Base-by-base conservation (phyloP, 1,140 invertebrate species). In the Bombus consobrinus region DNA sequence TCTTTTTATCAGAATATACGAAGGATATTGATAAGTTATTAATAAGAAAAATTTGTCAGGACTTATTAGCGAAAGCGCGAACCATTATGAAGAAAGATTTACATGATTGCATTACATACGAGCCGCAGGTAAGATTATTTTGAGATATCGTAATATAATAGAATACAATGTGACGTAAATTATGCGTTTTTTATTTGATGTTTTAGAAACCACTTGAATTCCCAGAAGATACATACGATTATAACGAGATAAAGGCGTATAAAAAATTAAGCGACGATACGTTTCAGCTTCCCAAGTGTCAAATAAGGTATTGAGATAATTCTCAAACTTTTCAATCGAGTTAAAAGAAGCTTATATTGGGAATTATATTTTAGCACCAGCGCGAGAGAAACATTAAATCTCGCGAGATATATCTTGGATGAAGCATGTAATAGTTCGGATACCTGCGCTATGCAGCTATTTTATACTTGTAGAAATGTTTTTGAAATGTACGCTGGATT, bases 61-160 rank as follows among this genome's bases (percentile, higher is more conserved):
- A 97, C 81, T 97, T 98, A 71, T 91, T 98, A 41, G 96, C 96
- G 47, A 96, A 95, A 87, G 98, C 98, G 1, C 95, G 97, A 68
- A 95, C 95, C 86, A 96, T 99, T 39, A 98, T 98, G 96, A 97
- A 97, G 81, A 97, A 97, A 91, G 97, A 98, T 94, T 95, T 99
- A 53, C 97, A 98, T 92, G 96, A 97, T 84, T 97, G 97, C 75
- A 96, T 97, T 78, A 96, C 96, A 87, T 94, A 96, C 47, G 93
- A 94, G 39, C 90, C 94, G 66, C 89, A 95, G 86, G 93, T 64
- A 89, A 62, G 34, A 47, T 71, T 25, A 34, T 53, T 41, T 47
- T 41, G 4, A 79, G 22, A 28, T 53, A 72, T 66, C 37, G 5
- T 32, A 15, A 66, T 71, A 34, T 76, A 53, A 76, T 66, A 25